Conservation (phyloP, 2,888 invertebrate genomes). For the Matsumyia berberina region DNA sequence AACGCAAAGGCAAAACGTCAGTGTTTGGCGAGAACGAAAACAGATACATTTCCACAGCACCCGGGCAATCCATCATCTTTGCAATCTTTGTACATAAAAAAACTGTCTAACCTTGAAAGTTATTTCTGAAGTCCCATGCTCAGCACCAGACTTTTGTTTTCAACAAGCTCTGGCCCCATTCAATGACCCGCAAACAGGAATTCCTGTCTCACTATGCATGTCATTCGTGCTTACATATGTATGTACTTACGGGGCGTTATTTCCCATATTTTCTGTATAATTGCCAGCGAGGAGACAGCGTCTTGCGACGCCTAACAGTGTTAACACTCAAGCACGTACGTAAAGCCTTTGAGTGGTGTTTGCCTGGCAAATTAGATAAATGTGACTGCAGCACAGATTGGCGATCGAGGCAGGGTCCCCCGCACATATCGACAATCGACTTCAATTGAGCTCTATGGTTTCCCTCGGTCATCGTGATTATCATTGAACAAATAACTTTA, state of each 20-base stretch:
- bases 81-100: constrained; percentile 3
- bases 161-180: constrained; percentile 19
- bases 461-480: constrained; percentile 4
- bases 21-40: constrained; percentile 31
- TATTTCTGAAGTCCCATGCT: constrained; percentile 31
- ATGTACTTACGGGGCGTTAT: not conserved
- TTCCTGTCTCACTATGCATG: constrained; percentile 16
- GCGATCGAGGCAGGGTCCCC: not conserved
- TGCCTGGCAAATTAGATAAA: constrained; percentile 20
- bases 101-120: constrained; percentile 22
- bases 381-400: constrained; percentile 1
- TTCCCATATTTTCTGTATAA: constrained; percentile 10
- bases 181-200: constrained; percentile 52
- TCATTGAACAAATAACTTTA: constrained; percentile 16
- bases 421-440: constrained; percentile 19
- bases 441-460: constrained; percentile 6
- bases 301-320: not conserved
- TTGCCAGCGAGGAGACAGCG: not conserved
- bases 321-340: constrained; percentile 14
- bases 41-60: constrained; percentile 13
- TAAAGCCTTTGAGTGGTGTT: constrained; percentile 12
- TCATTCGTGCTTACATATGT: constrained; percentile 5
- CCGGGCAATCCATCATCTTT: constrained; percentile 59
- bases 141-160: constrained; percentile 24
- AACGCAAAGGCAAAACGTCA: constrained; percentile 46